Evolutionary conservation across 2,797 vertebrate species (phyloP).

Genomic region (Smutsia temminckii): DNA sequence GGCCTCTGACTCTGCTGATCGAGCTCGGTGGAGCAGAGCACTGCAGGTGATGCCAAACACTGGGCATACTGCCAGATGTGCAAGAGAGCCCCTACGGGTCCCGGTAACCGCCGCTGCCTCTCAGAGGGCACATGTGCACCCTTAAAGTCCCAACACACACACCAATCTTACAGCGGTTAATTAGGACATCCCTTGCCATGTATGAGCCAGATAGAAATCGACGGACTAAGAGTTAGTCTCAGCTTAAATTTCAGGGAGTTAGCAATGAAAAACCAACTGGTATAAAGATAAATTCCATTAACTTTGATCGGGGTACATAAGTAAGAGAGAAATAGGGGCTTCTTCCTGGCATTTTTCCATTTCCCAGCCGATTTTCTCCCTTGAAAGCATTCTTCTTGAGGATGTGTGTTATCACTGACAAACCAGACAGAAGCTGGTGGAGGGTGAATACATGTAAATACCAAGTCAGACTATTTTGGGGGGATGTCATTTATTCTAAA

Average conservation of each 20-base stretch:
- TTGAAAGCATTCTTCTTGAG: conserved; percentile 66
- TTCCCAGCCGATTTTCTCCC: conserved; percentile 59
- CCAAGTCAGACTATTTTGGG: conserved; percentile 52
- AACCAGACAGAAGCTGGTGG: conserved; percentile 68
- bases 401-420: conserved; percentile 41
- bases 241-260: conserved; percentile 53
- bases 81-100: neutral
- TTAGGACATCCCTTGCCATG: neutral
- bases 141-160: neutral
- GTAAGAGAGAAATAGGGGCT: neutral
- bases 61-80: neutral
- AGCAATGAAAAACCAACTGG: neutral
- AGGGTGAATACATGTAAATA: conserved; percentile 52
- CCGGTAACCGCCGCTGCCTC: neutral
- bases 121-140: neutral
- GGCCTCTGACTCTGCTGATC: neutral
- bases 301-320: neutral
- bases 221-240: neutral
- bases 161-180: neutral
- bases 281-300: conserved; percentile 59
- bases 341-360: conserved; percentile 32
- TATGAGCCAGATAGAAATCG: neutral
- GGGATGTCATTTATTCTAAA: conserved; percentile 67
- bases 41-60: neutral
- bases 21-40: neutral